These are phyloP conservation scores for Drosophila subobscura DNA, from an alignment of 1,140 invertebrate genomes.

Conservation along the genomic window DNA sequence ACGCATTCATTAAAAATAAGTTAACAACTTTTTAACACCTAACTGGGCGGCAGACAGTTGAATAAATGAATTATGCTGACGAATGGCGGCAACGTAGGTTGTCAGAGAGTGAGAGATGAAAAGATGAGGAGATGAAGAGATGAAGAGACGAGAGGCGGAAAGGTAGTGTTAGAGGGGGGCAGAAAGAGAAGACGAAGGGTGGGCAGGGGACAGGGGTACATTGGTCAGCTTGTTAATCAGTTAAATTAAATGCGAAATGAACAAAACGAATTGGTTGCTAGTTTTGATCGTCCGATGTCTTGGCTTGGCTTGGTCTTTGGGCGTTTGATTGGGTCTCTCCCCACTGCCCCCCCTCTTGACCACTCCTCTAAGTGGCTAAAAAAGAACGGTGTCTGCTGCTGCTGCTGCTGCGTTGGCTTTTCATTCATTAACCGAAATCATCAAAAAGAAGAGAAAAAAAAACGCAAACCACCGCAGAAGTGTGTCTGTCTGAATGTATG, in stretches of 20 bases:
- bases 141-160: no score
- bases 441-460: constrained; percentile 1
- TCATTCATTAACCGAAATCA: constrained; percentile 70
- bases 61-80: constrained; percentile 82
- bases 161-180: neutral
- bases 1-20: constrained; percentile 83
- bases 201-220: neutral
- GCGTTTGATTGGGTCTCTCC: constrained; percentile 57
- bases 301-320: constrained; percentile 50
- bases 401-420: constrained; percentile 51
- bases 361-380: neutral
- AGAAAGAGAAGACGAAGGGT: no score
- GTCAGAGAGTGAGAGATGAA: neutral
- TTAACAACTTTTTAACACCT: constrained; percentile 83
- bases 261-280: constrained; percentile 75
- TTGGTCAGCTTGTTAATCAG: constrained; percentile 71
- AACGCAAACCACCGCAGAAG: constrained; percentile 20
- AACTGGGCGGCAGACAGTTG: constrained; percentile 82
- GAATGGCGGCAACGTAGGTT: constrained; percentile 54
- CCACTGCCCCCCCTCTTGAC: neutral
- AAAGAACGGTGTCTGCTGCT: constrained; percentile 41
- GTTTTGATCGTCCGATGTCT: constrained; percentile 7
- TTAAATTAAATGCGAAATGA: constrained; percentile 82
- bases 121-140: no score
- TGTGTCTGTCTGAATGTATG: constrained; percentile 7